These are phyloP conservation scores for Thalassarche chlororhynchos DNA, from an alignment of 2,113 vertebrate genomes.

Conservation along the genomic window DNA sequence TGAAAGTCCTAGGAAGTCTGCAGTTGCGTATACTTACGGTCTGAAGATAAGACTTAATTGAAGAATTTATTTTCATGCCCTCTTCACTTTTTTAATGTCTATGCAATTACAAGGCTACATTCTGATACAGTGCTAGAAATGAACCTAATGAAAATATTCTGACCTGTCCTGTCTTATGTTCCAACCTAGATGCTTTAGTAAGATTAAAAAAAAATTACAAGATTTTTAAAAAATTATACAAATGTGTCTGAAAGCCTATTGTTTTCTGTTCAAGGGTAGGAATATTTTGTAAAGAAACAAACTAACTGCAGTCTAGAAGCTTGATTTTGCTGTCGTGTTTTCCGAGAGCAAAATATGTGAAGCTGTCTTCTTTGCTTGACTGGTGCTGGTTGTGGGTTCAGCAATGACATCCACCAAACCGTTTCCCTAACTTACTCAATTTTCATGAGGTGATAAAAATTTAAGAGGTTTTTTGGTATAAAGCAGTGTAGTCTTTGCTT, in stretches of 20 bases:
- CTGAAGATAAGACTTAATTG: not conserved
- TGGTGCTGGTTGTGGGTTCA: not conserved
- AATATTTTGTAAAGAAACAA: not conserved
- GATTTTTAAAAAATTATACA: not conserved
- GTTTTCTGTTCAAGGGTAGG: not conserved
- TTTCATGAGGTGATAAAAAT: constrained; percentile 1
- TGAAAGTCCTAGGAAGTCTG: not conserved
- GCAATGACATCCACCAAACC: not conserved
- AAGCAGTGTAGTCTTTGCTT: not conserved
- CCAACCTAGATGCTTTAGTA: not conserved
- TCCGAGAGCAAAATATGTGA: not conserved
- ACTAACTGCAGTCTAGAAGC: not conserved
- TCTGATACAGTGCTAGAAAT: not conserved
- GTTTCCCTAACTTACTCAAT: not conserved
- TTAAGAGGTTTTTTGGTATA: not conserved
- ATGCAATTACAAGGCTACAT: not conserved
- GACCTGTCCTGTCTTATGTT: not conserved
- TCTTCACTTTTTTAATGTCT: not conserved
- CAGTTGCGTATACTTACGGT: not conserved
- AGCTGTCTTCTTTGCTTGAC: not conserved
- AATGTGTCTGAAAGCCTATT: not conserved
- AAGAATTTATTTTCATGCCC: not conserved
- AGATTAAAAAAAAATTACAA: not conserved
- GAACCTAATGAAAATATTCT: not conserved
- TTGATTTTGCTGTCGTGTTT: not conserved